Percentiles rank a stretch among this genome's conserved stretches.
Evolutionary conservation across 23 tunicate genomes (phyloP).

Genomic region (Oikopleura vanhoeffeni): DNA sequence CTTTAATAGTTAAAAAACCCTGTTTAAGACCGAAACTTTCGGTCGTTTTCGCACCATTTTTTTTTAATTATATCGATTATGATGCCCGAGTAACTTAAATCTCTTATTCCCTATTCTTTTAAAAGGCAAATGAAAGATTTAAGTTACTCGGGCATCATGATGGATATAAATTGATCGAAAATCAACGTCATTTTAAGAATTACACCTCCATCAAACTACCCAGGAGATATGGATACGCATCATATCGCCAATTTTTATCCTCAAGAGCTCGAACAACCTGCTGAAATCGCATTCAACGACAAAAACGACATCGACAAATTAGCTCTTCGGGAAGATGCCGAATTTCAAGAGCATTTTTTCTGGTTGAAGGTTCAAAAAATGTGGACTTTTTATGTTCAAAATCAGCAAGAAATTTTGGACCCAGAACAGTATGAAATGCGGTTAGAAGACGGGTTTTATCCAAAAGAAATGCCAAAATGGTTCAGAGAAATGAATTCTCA

Average conservation of each 20-base stretch:
- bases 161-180: too few species aligned
- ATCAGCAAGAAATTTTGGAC: not conserved
- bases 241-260: not conserved
- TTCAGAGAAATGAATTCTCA: not conserved
- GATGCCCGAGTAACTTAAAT: too few species aligned
- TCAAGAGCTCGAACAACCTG: not conserved
- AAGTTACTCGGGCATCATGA: too few species aligned
- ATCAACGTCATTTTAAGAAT: too few species aligned
- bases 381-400: not conserved
- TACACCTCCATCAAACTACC: not conserved
- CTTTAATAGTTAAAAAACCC: too few species aligned
- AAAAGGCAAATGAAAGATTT: too few species aligned
- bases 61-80: too few species aligned
- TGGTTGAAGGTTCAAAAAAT: not conserved
- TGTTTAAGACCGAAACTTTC: too few species aligned
- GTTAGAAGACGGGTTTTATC: conserved; percentile 1
- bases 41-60: too few species aligned
- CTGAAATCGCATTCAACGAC: not conserved
- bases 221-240: not conserved
- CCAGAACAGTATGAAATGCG: not conserved
- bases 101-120: too few species aligned
- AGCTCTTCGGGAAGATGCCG: not conserved
- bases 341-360: not conserved
- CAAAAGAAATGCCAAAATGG: not conserved
- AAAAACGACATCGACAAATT: conserved; percentile 4